Evolutionary conservation across 2,113 vertebrate genomes (phyloP), one percentile per base, ranked within the genome.

Genomic region (Conger conger): DNA sequence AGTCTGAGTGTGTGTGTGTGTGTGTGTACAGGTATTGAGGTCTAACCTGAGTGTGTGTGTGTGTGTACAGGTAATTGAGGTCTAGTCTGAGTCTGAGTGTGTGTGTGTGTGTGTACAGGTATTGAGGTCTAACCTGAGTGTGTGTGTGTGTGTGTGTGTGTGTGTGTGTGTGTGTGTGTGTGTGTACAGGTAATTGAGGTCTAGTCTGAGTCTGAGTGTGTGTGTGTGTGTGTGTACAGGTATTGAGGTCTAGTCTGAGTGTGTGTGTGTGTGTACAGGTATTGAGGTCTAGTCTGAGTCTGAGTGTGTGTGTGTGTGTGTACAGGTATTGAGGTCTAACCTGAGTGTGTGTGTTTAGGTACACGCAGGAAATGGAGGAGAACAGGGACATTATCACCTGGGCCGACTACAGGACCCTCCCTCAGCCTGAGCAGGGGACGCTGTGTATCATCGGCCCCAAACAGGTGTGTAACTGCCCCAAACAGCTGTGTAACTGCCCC

Each of bases 351-450:
- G 83, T 36, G 36, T 79, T 0, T 0, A 96, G 95, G 88, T 92
- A 33, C 83, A 80, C 87, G 73, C 80, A 81, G 0, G 94, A 95
- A 84, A 86, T 89, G 3, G 95, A 95, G 76, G 68, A 77, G 76
- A 94, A 89, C 27, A 95, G 91, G 85, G 77, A 86, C 84, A 94
- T 95, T 0, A 54, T 37, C 27, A 80, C 92, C 0, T 94, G 95
- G 93, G 90, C 94, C 0, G 95, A 96, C 86, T 94, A 94, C 68
- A 96, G 93, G 89, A 93, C 92, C 86, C 15, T 91, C 0, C 1
- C 93, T 0, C 93, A 92, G 2, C 18, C 91, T 0, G 95, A 96
- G 0, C 83, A 88, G 0, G 89, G 90, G 0, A 30, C 73, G 27
- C 85, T 91, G 20, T 80, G 93, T 0, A 36, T 86, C 0, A 36